phyloP scores from a whole-genome alignment of 1,140 invertebrate genomes.

The Mercenaria mercenaria region DNA sequence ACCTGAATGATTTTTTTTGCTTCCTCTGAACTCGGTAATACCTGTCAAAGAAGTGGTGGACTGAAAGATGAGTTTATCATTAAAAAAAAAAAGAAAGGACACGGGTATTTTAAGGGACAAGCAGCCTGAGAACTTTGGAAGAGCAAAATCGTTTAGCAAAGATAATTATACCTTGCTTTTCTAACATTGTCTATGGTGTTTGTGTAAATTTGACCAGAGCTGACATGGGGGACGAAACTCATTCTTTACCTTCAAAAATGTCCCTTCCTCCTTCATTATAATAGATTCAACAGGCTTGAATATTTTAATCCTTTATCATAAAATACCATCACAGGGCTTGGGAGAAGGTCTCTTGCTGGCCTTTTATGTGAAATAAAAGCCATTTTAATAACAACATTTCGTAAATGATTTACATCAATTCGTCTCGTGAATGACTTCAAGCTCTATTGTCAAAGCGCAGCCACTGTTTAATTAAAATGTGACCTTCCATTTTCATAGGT shows the following conservation, averaged over 20 bases:
- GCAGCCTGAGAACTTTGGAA: neutral
- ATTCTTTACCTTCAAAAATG: slow-evolving; percentile 38
- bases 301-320: slow-evolving; percentile 67
- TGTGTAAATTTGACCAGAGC: slow-evolving; percentile 54
- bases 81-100: no score
- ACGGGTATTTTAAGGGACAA: no score
- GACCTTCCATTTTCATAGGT: slow-evolving; percentile 63
- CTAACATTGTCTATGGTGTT: slow-evolving; percentile 41
- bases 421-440: slow-evolving; percentile 50
- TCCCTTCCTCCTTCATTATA: slow-evolving; percentile 16
- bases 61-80: no score
- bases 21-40: no score
- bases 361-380: slow-evolving; percentile 65
- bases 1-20: no score
- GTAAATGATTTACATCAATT: slow-evolving; percentile 66
- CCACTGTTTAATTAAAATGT: slow-evolving; percentile 69
- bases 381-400: slow-evolving; percentile 68
- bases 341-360: neutral
- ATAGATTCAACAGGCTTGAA: slow-evolving; percentile 41
- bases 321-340: slow-evolving; percentile 57
- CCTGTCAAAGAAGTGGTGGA: no score
- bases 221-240: slow-evolving; percentile 13
- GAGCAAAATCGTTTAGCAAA: slow-evolving; percentile 23
- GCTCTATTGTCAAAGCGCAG: slow-evolving; percentile 46
- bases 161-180: slow-evolving; percentile 27